These are phyloP conservation scores for Teinopalpus imperialis DNA, from an alignment of 2,888 invertebrate species.

Conservation along the genomic window DNA sequence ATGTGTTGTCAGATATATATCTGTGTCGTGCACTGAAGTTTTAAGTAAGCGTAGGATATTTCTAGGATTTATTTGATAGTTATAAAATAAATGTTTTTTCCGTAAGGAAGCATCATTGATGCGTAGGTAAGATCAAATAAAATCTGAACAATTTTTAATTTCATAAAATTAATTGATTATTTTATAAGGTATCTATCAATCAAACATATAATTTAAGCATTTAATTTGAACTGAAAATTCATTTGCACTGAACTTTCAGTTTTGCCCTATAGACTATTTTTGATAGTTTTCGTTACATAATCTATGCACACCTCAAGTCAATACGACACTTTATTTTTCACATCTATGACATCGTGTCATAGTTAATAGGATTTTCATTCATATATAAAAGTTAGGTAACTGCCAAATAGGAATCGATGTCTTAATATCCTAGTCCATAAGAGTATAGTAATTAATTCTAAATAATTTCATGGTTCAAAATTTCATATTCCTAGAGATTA, in stretches of 20 bases:
- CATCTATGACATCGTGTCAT: conserved; percentile 47
- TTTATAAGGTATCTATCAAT: no score
- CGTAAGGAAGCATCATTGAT: neutral
- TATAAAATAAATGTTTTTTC: conserved; percentile 4
- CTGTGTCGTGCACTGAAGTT: conserved; percentile 10
- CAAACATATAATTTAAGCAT: no score
- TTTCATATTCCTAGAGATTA: conserved; percentile 46
- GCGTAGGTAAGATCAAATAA: neutral
- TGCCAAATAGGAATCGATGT: conserved; percentile 77
- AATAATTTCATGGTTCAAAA: conserved; percentile 48
- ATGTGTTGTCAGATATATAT: conserved; percentile 9
- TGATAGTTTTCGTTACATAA: no score
- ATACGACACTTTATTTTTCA: no score
- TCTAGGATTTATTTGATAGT: conserved; percentile 10
- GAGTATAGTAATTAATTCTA: conserved; percentile 50
- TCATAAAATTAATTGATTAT: no score
- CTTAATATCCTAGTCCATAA: conserved; percentile 70
- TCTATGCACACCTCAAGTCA: conserved; percentile 8
- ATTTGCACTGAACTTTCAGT: no score
- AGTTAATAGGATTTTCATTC: conserved; percentile 46
- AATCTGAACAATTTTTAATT: no score
- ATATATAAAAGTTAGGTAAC: conserved; percentile 66
- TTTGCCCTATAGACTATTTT: no score
- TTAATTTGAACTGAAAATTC: no score
- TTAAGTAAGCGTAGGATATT: conserved; percentile 12